Percentiles rank a stretch among this genome's conserved stretches.
These are phyloP conservation scores for Coenobita brevimanus DNA, from an alignment of 1,140 invertebrate species.

Conservation along the genomic window DNA sequence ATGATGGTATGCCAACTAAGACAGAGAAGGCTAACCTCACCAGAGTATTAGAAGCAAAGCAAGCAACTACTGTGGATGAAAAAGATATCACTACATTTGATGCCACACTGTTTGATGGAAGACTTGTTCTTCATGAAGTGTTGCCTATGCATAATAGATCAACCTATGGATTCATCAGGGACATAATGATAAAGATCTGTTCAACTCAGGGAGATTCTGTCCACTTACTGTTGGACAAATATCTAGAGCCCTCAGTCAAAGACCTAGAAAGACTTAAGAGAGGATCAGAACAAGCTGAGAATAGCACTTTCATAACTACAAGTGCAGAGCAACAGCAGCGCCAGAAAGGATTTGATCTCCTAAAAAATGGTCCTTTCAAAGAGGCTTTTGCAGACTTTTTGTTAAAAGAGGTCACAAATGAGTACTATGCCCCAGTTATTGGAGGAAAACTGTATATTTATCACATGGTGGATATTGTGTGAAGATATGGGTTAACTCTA, in stretches of 20 bases:
- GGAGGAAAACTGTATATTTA: too few relatives aligned
- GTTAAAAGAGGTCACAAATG: background rate
- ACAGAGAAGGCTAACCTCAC: background rate
- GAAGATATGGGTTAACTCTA: too few relatives aligned
- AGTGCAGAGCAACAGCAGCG: background rate
- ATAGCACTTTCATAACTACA: background rate
- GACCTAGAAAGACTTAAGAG: background rate
- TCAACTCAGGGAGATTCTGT: background rate
- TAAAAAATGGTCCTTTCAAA: background rate
- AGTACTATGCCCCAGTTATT: too few relatives aligned
- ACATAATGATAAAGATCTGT: background rate
- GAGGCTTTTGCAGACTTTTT: slow-evolving; percentile 4
- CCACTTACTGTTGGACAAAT: background rate
- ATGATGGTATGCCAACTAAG: background rate
- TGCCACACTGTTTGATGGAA: too few relatives aligned
- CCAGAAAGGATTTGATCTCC: background rate
- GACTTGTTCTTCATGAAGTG: too few relatives aligned
- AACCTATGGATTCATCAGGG: too few relatives aligned
- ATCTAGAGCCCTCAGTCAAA: background rate
- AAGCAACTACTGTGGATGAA: too few relatives aligned
- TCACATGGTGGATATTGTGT: too few relatives aligned
- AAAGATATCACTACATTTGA: too few relatives aligned
- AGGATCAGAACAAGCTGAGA: background rate
- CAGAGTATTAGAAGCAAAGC: background rate
- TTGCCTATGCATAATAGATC: too few relatives aligned